Evolutionary conservation across 64 coral and sea anemone genomes (phyloP).

Genomic region (Dendrophyllia cribrosa): DNA sequence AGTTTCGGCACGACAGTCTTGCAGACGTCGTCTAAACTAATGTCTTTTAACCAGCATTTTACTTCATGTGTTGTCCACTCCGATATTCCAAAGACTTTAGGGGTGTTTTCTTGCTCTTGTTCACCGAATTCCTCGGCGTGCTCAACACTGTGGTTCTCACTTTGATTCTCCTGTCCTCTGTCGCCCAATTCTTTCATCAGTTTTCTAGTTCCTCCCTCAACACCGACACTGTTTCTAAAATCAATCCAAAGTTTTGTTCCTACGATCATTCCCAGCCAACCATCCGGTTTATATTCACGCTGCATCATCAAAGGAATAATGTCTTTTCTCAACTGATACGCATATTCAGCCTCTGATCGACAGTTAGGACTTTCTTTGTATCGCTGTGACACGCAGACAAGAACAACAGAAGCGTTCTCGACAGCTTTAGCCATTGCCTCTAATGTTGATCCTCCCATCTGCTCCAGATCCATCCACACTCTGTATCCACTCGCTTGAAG

Average conservation of each 20-base stretch:
- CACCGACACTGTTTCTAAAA: slow-evolving; percentile 44
- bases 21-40: slow-evolving; percentile 39
- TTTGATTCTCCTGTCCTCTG: background rate
- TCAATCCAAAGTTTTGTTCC: slow-evolving; percentile 47
- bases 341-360: slow-evolving; percentile 76
- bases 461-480: slow-evolving; percentile 84
- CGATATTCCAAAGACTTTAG: background rate
- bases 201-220: background rate
- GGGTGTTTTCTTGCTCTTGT: background rate
- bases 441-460: slow-evolving; percentile 77
- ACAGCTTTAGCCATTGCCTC: slow-evolving; percentile 75
- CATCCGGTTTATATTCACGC: slow-evolving; percentile 42
- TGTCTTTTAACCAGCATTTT: slow-evolving; percentile 64
- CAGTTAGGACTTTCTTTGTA: slow-evolving; percentile 84
- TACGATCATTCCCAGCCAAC: slow-evolving; percentile 54
- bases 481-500: slow-evolving; percentile 60
- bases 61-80: slow-evolving; percentile 60
- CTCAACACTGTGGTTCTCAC: background rate
- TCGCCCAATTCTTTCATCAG: slow-evolving; percentile 33
- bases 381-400: slow-evolving; percentile 63
- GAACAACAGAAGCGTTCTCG: slow-evolving; percentile 63
- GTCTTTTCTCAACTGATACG: slow-evolving; percentile 69
- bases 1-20: slow-evolving; percentile 60
- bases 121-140: background rate
- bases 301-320: slow-evolving; percentile 65